A percentile compares a stretch with the other conserved stretches of the same genome.
phyloP scores from a whole-genome alignment of 2,888 invertebrate genomes.

The Eupithecia subumbrata region DNA sequence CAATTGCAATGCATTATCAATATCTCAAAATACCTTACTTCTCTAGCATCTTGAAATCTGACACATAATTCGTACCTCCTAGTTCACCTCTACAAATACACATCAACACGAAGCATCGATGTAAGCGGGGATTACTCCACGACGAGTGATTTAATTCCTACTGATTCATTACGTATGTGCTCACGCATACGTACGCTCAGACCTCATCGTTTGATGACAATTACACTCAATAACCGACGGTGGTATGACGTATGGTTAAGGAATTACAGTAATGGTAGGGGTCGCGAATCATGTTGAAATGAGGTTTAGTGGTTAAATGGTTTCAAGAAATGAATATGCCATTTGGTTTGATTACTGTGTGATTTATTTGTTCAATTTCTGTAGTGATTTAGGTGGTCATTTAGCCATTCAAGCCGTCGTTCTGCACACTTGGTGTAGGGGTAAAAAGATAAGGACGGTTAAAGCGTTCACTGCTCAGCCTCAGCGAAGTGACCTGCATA shows the following conservation, averaged over 20 bases:
- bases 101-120: slow-evolving; percentile 66
- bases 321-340: slow-evolving; percentile 33
- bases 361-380: neutral
- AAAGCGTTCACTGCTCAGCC: neutral
- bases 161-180: slow-evolving; percentile 66
- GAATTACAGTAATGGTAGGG: slow-evolving; percentile 55
- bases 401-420: no score
- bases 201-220: slow-evolving; percentile 58
- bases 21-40: no score
- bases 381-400: neutral
- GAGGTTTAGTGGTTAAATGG: slow-evolving; percentile 26
- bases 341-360: slow-evolving; percentile 10
- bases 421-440: no score
- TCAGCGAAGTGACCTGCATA: no score
- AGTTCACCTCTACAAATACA: slow-evolving; percentile 43
- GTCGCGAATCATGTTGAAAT: slow-evolving; percentile 42
- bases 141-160: slow-evolving; percentile 72
- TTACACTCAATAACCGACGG: slow-evolving; percentile 63
- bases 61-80: slow-evolving; percentile 21
- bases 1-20: neutral
- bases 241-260: slow-evolving; percentile 58
- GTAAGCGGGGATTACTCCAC: slow-evolving; percentile 64
- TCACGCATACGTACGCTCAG: slow-evolving; percentile 46
- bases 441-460: neutral
- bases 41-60: neutral